A percentile compares a stretch with the other conserved stretches of the same genome.
Conservation (phyloP, 1,140 invertebrate species). For the Rhopalosiphum padi region DNA sequence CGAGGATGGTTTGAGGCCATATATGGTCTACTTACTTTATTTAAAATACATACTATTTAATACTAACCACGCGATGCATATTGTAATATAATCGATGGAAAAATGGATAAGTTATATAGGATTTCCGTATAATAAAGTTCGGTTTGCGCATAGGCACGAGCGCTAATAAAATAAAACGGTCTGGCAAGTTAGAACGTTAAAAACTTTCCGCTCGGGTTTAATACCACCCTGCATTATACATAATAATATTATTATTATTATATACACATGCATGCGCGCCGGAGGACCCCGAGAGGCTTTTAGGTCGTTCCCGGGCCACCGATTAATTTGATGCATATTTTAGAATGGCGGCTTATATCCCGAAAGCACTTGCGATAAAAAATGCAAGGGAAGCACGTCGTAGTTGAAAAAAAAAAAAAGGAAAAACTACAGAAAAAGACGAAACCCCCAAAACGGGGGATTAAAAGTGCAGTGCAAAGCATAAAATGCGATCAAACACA, state of each 20-base stretch:
- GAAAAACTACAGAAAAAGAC: not conserved
- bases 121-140: slow-evolving; percentile 34
- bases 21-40: not conserved
- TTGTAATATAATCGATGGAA: slow-evolving; percentile 10
- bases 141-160: slow-evolving; percentile 35
- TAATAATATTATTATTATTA: slow-evolving; percentile 19
- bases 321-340: slow-evolving; percentile 58
- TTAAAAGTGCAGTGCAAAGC: slow-evolving; percentile 20
- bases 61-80: not conserved
- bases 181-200: slow-evolving; percentile 56
- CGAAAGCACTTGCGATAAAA: slow-evolving; percentile 40
- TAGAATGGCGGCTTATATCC: slow-evolving; percentile 40
- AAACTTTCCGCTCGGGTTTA: slow-evolving; percentile 53
- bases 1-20: not conserved
- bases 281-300: slow-evolving; percentile 48
- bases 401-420: slow-evolving; percentile 10
- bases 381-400: slow-evolving; percentile 32
- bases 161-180: slow-evolving; percentile 56
- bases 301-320: slow-evolving; percentile 56
- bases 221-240: slow-evolving; percentile 48
- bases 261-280: slow-evolving; percentile 7
- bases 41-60: not conserved
- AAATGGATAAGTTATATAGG: slow-evolving; percentile 28
- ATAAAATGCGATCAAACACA: slow-evolving; percentile 34
- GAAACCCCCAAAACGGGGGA: not conserved